Conservation (phyloP, 2,888 invertebrate genomes). For the Nomada hirtipes region DNA sequence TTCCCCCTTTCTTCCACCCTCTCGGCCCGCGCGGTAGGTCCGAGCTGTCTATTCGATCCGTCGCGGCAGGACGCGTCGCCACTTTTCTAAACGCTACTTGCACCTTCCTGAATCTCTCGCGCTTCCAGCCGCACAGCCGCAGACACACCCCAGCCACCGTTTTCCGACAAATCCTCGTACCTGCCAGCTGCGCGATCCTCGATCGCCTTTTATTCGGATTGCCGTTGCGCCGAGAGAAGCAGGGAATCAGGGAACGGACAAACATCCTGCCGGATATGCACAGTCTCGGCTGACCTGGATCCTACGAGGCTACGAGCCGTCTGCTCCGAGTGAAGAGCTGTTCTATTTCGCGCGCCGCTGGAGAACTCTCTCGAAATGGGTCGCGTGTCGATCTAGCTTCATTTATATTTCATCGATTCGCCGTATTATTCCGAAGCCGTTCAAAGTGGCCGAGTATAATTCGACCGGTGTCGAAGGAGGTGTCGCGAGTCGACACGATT, state of each 20-base stretch:
- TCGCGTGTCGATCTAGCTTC: conserved; percentile 48
- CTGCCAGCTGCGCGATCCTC: conserved; percentile 5
- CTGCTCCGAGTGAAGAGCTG: conserved; percentile 4
- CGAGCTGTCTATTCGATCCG: conserved; percentile 6
- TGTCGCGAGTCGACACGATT: too few species aligned
- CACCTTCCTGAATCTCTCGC: background rate
- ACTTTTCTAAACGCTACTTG: conserved; percentile 29
- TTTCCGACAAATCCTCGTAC: background rate
- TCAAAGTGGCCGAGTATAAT: conserved; percentile 13
- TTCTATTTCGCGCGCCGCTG: conserved; percentile 38
- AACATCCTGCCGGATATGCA: background rate
- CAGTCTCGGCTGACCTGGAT: conserved; percentile 29
- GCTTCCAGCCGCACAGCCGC: too few species aligned
- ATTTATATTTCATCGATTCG: conserved; percentile 12
- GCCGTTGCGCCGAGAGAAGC: background rate
- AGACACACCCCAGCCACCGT: too few species aligned
- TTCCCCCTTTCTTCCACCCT: background rate
- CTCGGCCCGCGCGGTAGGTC: background rate
- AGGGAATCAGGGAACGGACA: background rate
- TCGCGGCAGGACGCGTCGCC: conserved; percentile 25
- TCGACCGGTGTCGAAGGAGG: too few species aligned
- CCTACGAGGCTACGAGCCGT: conserved; percentile 1
- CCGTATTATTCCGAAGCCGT: conserved; percentile 22
- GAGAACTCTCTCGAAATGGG: conserved; percentile 41
- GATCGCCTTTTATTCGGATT: background rate